Evolutionary conservation across 1,140 invertebrate genomes (phyloP).

Genomic region (Hycleus phaleratus): DNA sequence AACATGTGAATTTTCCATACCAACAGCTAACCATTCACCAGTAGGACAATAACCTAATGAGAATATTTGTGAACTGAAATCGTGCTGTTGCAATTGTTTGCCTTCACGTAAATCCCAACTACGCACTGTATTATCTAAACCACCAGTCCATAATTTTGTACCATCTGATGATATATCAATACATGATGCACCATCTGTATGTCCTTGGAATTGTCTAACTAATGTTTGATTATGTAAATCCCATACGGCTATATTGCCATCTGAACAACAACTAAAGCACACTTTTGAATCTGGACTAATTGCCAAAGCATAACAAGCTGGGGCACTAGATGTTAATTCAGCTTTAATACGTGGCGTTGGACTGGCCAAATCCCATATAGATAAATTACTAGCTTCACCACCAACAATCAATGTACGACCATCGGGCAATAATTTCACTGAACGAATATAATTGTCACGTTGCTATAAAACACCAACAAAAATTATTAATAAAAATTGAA

Average conservation of each 20-base stretch:
- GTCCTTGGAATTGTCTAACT: slow-evolving; percentile 86
- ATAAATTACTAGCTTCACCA: slow-evolving; percentile 82
- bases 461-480: slow-evolving; percentile 42
- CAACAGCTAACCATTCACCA: slow-evolving; percentile 96
- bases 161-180: slow-evolving; percentile 95
- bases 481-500: neutral
- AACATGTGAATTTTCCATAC: slow-evolving; percentile 98
- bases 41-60: slow-evolving; percentile 96
- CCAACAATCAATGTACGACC: slow-evolving; percentile 85
- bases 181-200: slow-evolving; percentile 94
- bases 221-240: slow-evolving; percentile 90
- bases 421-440: slow-evolving; percentile 86
- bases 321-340: slow-evolving; percentile 90
- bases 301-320: slow-evolving; percentile 83
- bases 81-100: slow-evolving; percentile 80
- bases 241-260: slow-evolving; percentile 96
- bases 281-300: slow-evolving; percentile 87
- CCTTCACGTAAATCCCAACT: slow-evolving; percentile 89
- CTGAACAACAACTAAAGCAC: slow-evolving; percentile 95
- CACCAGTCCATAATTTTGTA: slow-evolving; percentile 93
- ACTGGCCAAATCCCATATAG: slow-evolving; percentile 83
- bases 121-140: slow-evolving; percentile 90
- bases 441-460: slow-evolving; percentile 85
- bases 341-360: slow-evolving; percentile 85
- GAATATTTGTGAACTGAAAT: slow-evolving; percentile 86